A percentile compares a stretch with the other conserved stretches of the same genome.
These are phyloP conservation scores for Conomelus anceps DNA, from an alignment of 2,888 invertebrate genomes.

Conservation along the genomic window DNA sequence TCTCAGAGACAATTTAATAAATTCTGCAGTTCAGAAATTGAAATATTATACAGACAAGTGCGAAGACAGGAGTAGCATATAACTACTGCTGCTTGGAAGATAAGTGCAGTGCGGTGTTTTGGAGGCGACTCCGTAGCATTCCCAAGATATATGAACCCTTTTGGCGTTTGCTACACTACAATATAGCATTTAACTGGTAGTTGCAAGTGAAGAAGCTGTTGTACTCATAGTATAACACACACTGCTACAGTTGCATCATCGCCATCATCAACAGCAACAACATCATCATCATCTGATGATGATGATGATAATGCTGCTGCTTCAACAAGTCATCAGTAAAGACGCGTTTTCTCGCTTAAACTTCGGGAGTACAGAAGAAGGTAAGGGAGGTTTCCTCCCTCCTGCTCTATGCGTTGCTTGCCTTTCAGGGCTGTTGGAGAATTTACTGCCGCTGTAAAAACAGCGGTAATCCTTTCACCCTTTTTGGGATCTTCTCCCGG, in stretches of 20 bases:
- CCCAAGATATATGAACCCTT: not conserved
- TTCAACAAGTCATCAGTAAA: not conserved
- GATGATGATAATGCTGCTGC: not conserved
- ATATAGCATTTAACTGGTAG: not conserved
- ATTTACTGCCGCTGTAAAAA: not conserved
- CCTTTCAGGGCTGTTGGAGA: not conserved
- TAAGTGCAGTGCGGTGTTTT: not conserved
- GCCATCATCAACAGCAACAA: not conserved
- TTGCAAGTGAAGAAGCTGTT: not conserved
- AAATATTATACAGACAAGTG: not conserved
- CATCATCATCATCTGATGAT: not conserved
- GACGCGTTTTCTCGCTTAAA: not conserved
- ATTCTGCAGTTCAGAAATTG: not conserved
- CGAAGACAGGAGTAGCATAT: not conserved
- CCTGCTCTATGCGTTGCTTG: not conserved
- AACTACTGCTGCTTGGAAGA: not conserved
- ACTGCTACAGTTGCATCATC: not conserved
- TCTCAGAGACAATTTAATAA: too few relatives aligned
- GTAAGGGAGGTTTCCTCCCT: not conserved
- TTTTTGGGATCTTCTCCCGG: not conserved
- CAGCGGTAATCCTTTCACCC: not conserved
- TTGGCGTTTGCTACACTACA: not conserved
- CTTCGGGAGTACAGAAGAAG: not conserved
- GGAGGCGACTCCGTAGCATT: not conserved
- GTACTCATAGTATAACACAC: not conserved